Percentiles rank a stretch among this genome's conserved stretches.
These are phyloP conservation scores for Orchesella flavescens DNA, from an alignment of 2,888 invertebrate genomes.

Conservation along the genomic window DNA sequence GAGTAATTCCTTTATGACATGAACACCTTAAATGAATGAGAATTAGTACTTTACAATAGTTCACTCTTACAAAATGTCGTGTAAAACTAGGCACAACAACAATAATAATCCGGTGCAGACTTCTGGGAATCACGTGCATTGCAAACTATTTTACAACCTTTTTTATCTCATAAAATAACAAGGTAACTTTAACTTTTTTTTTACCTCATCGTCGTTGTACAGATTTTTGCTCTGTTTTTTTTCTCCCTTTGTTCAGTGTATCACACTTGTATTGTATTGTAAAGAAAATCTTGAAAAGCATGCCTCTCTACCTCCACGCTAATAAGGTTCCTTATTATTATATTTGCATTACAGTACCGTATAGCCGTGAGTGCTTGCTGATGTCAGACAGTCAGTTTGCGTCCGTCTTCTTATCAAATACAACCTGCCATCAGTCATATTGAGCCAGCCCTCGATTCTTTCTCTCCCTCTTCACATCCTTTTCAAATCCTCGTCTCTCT, in stretches of 20 bases:
- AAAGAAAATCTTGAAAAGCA: background rate
- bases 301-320: background rate
- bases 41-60: slow-evolving; percentile 18
- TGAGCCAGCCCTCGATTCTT: slow-evolving; percentile 26
- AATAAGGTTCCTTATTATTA: slow-evolving; percentile 40
- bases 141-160: slow-evolving; percentile 45
- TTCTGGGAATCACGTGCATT: slow-evolving; percentile 56
- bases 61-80: slow-evolving; percentile 7
- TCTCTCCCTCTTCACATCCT: slow-evolving; percentile 2
- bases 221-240: background rate
- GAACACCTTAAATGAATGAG: slow-evolving; percentile 15
- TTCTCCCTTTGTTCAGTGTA: background rate
- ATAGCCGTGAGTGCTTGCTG: slow-evolving; percentile 25
- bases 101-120: slow-evolving; percentile 37
- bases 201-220: background rate
- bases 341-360: slow-evolving; percentile 21
- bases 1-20: too few relatives aligned
- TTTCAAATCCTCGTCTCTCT: slow-evolving; percentile 20
- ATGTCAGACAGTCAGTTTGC: slow-evolving; percentile 30
- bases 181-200: slow-evolving; percentile 22
- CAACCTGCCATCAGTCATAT: slow-evolving; percentile 43
- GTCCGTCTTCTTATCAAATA: slow-evolving; percentile 47
- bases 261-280: background rate
- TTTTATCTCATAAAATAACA: slow-evolving; percentile 24
- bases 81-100: background rate